Conservation (phyloP, 2,888 invertebrate genomes). For the Pachycephus smyrnensis region DNA sequence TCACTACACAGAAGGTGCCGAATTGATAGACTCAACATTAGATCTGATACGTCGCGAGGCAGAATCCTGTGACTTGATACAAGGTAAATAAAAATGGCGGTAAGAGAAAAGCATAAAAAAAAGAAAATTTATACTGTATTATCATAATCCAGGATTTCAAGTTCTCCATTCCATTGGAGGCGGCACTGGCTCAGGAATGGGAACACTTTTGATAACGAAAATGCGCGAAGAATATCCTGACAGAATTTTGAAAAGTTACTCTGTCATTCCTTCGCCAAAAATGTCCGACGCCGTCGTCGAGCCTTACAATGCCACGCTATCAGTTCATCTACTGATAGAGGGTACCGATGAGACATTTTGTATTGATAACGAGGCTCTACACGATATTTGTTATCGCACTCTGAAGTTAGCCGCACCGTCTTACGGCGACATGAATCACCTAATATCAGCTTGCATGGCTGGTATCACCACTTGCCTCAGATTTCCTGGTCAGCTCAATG, state of each 20-base stretch:
- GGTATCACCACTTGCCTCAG: conserved; percentile 90
- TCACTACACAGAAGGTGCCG: conserved; percentile 92
- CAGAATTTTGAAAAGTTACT: conserved; percentile 80
- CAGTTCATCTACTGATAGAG: conserved; percentile 89
- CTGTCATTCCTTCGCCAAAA: conserved; percentile 85
- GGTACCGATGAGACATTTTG: conserved; percentile 93
- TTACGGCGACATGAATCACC: conserved; percentile 93
- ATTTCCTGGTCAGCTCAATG: conserved; percentile 95
- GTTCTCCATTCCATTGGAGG: conserved; percentile 86
- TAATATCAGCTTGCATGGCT: conserved; percentile 89
- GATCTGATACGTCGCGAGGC: conserved; percentile 89
- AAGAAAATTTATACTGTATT: not conserved
- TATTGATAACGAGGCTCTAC: conserved; percentile 93
- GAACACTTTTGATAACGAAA: conserved; percentile 87
- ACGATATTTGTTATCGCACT: conserved; percentile 93
- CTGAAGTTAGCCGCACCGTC: conserved; percentile 90
- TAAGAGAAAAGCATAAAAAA: not conserved
- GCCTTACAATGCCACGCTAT: conserved; percentile 91
- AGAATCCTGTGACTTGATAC: conserved; percentile 92
- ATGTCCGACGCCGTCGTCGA: conserved; percentile 93
- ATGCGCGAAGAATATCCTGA: conserved; percentile 93
- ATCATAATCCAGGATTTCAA: conserved; percentile 76
- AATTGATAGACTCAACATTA: conserved; percentile 84
- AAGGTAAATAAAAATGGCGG: conserved; percentile 45
- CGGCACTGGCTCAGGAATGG: conserved; percentile 83